Evolutionary conservation across 2,888 invertebrate species (phyloP), one percentile per base, ranked within the genome.

Genomic region (Thysanoteuthis rhombus): DNA sequence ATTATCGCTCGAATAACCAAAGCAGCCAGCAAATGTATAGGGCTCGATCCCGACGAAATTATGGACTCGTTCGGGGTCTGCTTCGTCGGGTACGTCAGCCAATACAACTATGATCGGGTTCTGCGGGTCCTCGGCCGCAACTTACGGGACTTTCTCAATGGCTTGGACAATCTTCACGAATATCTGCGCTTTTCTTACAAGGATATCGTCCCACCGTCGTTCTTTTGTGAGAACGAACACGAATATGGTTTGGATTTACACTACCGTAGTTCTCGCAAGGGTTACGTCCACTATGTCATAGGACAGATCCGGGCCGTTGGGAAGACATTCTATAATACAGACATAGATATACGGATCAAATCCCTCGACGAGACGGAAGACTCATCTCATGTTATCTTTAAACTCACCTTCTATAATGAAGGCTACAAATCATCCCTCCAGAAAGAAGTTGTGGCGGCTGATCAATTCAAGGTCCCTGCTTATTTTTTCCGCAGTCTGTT

Each of bases 131-230:
- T 97, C 25, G 99, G 99, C 0, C 98, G 99, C 12, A 99, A 99
- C 97, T 98, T 99, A 98, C 97, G 99, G 93, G 99, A 99, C 97
- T 99, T 99, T 96, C 98, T 99, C 5, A 99, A 99, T 96, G 99
- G 97, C 2, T 97, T 99, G 95, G 99, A 99, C 97, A 99, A 99
- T 97, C 97, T 99, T 42, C 99, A 99, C 97, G 99, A 99, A 97
- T 99, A 99, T 97, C 97, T 99, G 92, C 98, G 99, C 97, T 99
- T 99, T 97, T 99, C 99, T 93, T 99, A 99, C 97, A 99, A 99
- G 0, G 98, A 98, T 95, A 97, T 98, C 97, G 97, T 98, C 95
- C 99, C 99, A 0, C 99, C 99, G 0, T 99, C 99, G 93, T 99
- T 99, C 97, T 99, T 99, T 95, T 99, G 99, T 96, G 99, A 99